phyloP scores from a whole-genome alignment of 2,888 invertebrate species.

The Andrena fulva region DNA sequence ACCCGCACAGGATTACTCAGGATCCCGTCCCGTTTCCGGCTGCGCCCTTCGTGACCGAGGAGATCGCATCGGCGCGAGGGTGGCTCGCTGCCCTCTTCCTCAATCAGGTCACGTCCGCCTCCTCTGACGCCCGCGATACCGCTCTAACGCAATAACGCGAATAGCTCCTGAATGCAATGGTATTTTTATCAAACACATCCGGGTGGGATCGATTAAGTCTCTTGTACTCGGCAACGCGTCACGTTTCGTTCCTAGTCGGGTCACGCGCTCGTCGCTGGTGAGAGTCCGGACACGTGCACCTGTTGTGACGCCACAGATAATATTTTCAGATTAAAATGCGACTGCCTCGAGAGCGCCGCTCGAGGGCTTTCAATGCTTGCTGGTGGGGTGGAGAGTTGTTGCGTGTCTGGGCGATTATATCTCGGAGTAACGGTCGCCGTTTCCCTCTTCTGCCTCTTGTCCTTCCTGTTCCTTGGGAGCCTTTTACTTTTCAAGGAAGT shows the following conservation, averaged over 20 bases:
- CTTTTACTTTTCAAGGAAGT: background rate
- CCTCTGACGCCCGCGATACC: conserved; percentile 32
- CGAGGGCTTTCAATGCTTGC: background rate
- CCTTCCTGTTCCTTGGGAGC: background rate
- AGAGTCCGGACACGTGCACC: conserved; percentile 2
- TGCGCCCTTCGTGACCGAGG: conserved; percentile 57
- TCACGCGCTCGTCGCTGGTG: background rate
- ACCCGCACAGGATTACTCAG: conserved; percentile 57
- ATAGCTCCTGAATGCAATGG: conserved; percentile 39
- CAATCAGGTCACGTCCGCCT: conserved; percentile 58
- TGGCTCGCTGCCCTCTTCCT: conserved; percentile 34
- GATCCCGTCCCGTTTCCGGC: conserved; percentile 62
- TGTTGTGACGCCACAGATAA: conserved; percentile 15
- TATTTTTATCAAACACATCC: conserved; percentile 31
- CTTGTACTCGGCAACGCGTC: background rate
- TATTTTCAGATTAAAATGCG: conserved; percentile 38
- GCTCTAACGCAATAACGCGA: conserved; percentile 42
- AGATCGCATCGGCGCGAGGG: conserved; percentile 46
- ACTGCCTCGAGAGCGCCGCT: background rate
- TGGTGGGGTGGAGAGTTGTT: background rate
- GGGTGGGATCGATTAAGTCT: conserved; percentile 16
- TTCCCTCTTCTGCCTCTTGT: background rate
- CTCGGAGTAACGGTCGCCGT: background rate
- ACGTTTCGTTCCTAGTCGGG: conserved; percentile 1
- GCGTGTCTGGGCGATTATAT: conserved; percentile 8